Evolutionary conservation across 1,140 invertebrate genomes (phyloP).

Genomic region (Oreohelix idahoensis): DNA sequence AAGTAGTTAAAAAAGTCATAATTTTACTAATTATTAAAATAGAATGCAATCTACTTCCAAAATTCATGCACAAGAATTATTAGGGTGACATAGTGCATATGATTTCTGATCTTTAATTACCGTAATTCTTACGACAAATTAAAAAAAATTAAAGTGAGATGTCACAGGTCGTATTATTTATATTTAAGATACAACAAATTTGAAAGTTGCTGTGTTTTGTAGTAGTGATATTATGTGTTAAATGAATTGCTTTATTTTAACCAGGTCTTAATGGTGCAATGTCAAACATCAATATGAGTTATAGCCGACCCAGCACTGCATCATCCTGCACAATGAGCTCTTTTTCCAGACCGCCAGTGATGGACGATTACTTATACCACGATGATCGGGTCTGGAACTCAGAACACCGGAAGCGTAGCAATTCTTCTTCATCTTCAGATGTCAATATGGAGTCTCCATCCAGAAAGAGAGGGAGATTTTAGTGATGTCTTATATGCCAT

Average conservation of each 20-base stretch:
- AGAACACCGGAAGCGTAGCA: conserved; percentile 77
- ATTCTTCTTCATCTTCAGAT: conserved; percentile 50
- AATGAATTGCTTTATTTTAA: background rate
- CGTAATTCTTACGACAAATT: too few species aligned
- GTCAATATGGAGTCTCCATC: conserved; percentile 81
- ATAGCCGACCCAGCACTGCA: conserved; percentile 49
- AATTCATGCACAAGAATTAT: too few species aligned
- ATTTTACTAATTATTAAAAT: too few species aligned
- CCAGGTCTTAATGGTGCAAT: conserved; percentile 71
- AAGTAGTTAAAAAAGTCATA: too few species aligned
- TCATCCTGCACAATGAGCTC: conserved; percentile 38
- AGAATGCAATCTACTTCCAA: too few species aligned
- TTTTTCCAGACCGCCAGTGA: conserved; percentile 51
- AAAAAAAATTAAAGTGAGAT: too few species aligned
- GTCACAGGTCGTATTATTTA: too few species aligned
- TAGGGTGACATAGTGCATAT: too few species aligned
- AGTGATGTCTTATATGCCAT: conserved; percentile 14
- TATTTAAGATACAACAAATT: too few species aligned
- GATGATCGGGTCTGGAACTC: conserved; percentile 83
- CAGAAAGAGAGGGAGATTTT: conserved; percentile 78
- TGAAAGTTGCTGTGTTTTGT: too few species aligned
- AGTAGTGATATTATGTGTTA: too few species aligned
- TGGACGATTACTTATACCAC: conserved; percentile 81
- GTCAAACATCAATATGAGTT: conserved; percentile 71
- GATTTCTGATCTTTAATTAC: too few species aligned